A percentile compares a stretch with the other conserved stretches of the same genome.
Conservation (phyloP, 1,140 invertebrate species). For the Odontomachus brunneus region DNA sequence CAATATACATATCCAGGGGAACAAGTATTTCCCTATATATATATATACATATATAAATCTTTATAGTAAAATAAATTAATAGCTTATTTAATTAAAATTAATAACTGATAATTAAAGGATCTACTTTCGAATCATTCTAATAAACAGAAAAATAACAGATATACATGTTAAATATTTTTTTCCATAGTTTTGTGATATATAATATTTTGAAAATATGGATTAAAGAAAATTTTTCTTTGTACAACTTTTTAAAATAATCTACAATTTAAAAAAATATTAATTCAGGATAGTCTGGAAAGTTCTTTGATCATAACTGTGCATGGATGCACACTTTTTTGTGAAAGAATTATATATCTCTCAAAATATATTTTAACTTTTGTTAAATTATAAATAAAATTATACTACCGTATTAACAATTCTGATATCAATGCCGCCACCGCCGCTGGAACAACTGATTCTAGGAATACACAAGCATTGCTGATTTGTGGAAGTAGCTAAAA, state of each 20-base stretch:
- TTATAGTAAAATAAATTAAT: background rate
- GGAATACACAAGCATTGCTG: conserved; percentile 78
- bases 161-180: background rate
- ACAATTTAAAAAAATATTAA: too few species aligned
- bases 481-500: conserved; percentile 51
- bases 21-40: conserved; percentile 74
- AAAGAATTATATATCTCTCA: background rate
- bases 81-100: too few species aligned
- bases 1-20: conserved; percentile 84
- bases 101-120: too few species aligned
- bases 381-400: conserved; percentile 38
- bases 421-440: conserved; percentile 87
- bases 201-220: too few species aligned
- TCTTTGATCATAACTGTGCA: too few species aligned
- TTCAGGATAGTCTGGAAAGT: background rate
- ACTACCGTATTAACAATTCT: conserved; percentile 87
- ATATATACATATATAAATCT: too few species aligned
- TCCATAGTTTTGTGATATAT: background rate
- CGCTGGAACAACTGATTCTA: conserved; percentile 77
- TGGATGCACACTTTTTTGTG: too few species aligned
- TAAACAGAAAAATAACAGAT: background rate
- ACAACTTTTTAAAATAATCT: too few species aligned
- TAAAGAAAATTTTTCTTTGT: too few species aligned
- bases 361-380: background rate
- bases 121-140: too few species aligned